These are phyloP conservation scores for Exocentrus adspersus DNA, from an alignment of 2,888 invertebrate genomes.

Conservation along the genomic window DNA sequence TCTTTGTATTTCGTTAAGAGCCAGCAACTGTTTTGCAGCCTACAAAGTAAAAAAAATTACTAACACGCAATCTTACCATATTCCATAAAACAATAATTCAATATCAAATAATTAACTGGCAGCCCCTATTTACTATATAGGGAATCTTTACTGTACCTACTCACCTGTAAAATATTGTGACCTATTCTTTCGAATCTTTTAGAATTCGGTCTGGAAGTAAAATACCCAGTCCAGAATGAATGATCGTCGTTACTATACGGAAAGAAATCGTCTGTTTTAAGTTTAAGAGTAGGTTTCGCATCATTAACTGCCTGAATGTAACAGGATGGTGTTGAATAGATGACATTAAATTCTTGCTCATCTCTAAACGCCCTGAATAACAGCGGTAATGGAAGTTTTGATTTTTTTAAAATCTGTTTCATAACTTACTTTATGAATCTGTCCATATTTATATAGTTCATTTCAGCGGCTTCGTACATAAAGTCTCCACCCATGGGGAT, in stretches of 20 bases:
- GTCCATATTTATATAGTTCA: conserved; percentile 72
- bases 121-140: neutral
- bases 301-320: conserved; percentile 82
- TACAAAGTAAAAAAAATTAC: conserved; percentile 20
- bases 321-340: conserved; percentile 88
- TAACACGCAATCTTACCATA: neutral
- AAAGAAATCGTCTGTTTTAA: conserved; percentile 88
- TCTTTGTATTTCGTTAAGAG: conserved; percentile 65
- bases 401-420: neutral
- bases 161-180: conserved; percentile 78
- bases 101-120: neutral
- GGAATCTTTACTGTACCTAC: too few species aligned
- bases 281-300: conserved; percentile 71
- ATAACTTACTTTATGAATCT: conserved; percentile 60
- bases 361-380: conserved; percentile 53
- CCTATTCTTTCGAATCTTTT: conserved; percentile 80
- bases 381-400: too few species aligned
- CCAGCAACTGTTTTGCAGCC: conserved; percentile 74
- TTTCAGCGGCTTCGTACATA: conserved; percentile 68
- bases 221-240: conserved; percentile 94
- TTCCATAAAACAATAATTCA: too few species aligned
- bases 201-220: conserved; percentile 81
- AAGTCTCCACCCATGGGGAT: conserved; percentile 77
- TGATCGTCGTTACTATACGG: conserved; percentile 87
- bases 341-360: conserved; percentile 71